phyloP scores from a whole-genome alignment of 2,888 invertebrate genomes.

The Callyntrura sp. region DNA sequence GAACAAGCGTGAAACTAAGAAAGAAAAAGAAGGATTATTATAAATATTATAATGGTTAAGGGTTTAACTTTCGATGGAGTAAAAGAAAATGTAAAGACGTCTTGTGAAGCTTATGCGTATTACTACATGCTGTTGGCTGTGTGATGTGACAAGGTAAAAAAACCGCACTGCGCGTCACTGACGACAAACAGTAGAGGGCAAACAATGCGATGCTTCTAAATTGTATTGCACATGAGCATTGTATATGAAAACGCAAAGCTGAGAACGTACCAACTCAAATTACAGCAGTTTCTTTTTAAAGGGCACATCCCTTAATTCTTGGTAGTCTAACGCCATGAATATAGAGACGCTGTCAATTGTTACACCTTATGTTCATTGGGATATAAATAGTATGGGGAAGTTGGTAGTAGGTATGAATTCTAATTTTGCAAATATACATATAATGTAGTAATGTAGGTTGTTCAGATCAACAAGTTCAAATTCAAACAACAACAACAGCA shows the following conservation, averaged over 20 bases:
- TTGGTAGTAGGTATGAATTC: too few species aligned
- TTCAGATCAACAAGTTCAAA: conserved; percentile 4
- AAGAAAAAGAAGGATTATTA: conserved; percentile 34
- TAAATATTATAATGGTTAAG: conserved; percentile 4
- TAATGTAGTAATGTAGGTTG: too few species aligned
- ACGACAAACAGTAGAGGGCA: conserved; percentile 24
- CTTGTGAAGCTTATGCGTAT: conserved; percentile 8
- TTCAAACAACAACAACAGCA: neutral
- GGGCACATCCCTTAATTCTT: conserved; percentile 71
- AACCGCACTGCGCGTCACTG: neutral
- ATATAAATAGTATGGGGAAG: too few species aligned
- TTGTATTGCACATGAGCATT: conserved; percentile 52
- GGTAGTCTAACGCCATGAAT: conserved; percentile 60
- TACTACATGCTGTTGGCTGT: neutral
- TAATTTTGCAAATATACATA: neutral
- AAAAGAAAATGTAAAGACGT: conserved; percentile 1
- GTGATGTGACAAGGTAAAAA: conserved; percentile 38
- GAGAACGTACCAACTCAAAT: neutral
- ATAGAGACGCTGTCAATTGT: conserved; percentile 47
- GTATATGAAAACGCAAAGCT: too few species aligned
- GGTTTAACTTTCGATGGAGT: conserved; percentile 43
- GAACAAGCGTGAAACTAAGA: conserved; percentile 38
- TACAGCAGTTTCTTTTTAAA: neutral
- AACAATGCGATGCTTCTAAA: conserved; percentile 11
- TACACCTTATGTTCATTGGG: neutral